Conservation (phyloP, 1,140 invertebrate species). For the Nymphalis io region DNA sequence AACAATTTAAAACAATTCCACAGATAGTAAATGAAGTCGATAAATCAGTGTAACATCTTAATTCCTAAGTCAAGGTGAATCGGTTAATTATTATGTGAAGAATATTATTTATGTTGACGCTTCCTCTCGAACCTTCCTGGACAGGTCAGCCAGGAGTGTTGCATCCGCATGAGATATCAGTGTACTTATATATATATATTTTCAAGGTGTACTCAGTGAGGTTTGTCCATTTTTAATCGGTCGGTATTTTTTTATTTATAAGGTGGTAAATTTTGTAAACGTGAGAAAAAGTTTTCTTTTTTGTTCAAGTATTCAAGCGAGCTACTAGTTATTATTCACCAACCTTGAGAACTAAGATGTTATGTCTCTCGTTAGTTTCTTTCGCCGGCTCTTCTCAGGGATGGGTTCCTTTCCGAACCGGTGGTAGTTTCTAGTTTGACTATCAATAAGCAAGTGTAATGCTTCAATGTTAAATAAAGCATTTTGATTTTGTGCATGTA, state of each 20-base stretch:
- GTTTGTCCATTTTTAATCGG: neutral
- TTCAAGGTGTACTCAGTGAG: neutral
- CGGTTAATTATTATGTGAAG: constrained; percentile 33
- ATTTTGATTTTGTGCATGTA: no score
- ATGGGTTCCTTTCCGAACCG: no score
- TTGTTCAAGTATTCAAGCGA: no score
- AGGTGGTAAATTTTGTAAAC: no score
- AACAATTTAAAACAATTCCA: constrained; percentile 14
- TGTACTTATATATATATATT: neutral
- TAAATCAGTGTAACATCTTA: constrained; percentile 33
- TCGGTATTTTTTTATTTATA: neutral
- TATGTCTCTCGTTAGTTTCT: no score
- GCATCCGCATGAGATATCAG: constrained; percentile 21
- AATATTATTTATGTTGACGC: constrained; percentile 35
- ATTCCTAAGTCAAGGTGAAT: constrained; percentile 36
- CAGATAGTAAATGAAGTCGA: neutral
- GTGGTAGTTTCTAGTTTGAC: no score
- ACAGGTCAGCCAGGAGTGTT: constrained; percentile 4
- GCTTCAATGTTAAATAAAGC: no score
- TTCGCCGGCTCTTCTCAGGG: no score
- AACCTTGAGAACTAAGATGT: no score
- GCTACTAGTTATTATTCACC: no score
- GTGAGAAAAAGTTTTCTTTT: no score
- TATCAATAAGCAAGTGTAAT: no score
- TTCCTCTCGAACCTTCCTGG: constrained; percentile 33